Evolutionary conservation across 2,888 invertebrate species (phyloP), one percentile per base, ranked within the genome.

Genomic region (Napeogenes inachia): DNA sequence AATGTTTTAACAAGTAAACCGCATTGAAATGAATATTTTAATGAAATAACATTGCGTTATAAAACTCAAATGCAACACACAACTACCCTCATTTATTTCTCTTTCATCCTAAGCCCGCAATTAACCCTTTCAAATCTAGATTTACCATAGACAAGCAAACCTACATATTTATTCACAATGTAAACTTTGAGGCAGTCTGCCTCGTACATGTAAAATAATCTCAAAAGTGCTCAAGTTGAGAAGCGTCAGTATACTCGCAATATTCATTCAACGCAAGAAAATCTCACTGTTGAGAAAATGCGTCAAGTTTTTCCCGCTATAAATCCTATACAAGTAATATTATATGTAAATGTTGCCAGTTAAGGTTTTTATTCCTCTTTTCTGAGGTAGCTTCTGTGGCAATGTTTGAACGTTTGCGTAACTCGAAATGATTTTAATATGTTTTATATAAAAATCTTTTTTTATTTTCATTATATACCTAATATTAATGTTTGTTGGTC

Each of bases 121-220:
- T 30, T 30, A 50, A 30, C 50, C 30, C 30, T 50, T 50, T 50
- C 30, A 50, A 12, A 30, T 50, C n/a, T 30, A 47, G 47, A 30
- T 30, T 12, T 30, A 50, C 4, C 57, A 66, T 60, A 68, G 66
- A 66, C 68, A 68, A 63, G 66, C 63, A 61, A 66, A 61, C 66
- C 66, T 63, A 63, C 55, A 59, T 62, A 62, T 64, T 65, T 69
- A 65, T 62, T 63, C 60, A 65, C 67, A 66, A 66, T 64, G 61
- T 57, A 57, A 59, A 65, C 67, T 72, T 57, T 46, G 61, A 68
- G 64, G 71, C 73, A 50, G 50, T 30, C 50, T 50, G 50, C 42
- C 12, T 50, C 13, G 13, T 47, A 21, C 21, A 75, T 76, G 76
- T 76, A 81, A 78, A 81, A 79, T 79, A 78, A 79, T 76, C 78